Percentiles rank a stretch among this genome's conserved stretches.
Evolutionary conservation across 2,888 invertebrate species (phyloP).

Genomic region (Syritta pipiens): DNA sequence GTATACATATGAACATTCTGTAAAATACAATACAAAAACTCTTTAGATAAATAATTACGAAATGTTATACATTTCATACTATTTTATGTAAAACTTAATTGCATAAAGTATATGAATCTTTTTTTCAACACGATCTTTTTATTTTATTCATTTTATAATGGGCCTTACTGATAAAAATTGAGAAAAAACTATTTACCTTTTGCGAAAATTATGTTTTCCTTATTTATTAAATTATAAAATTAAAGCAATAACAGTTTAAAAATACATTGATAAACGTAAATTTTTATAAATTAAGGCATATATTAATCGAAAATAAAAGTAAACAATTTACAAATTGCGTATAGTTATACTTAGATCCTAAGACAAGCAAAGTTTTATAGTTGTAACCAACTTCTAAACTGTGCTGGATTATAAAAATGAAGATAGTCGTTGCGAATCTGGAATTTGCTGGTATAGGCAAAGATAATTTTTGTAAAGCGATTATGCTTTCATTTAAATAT

Average conservation of each 20-base stretch:
- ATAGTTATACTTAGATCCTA: constrained; percentile 47
- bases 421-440: constrained; percentile 48
- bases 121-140: not conserved
- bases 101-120: constrained; percentile 21
- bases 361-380: constrained; percentile 56
- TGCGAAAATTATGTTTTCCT: constrained; percentile 19
- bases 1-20: constrained; percentile 43
- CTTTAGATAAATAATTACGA: constrained; percentile 65
- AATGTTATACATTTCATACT: constrained; percentile 54
- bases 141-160: constrained; percentile 53
- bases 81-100: constrained; percentile 52
- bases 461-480: constrained; percentile 38
- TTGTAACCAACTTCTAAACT: constrained; percentile 52
- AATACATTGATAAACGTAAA: constrained; percentile 54
- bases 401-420: constrained; percentile 39
- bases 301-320: constrained; percentile 48
- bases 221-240: constrained; percentile 33
- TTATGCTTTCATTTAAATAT: constrained; percentile 49
- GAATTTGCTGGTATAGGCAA: constrained; percentile 42
- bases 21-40: constrained; percentile 53
- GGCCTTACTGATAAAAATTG: constrained; percentile 57
- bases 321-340: constrained; percentile 61
- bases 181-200: constrained; percentile 58
- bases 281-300: constrained; percentile 60
- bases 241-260: constrained; percentile 63